Evolutionary conservation across 2,888 invertebrate species (phyloP).

Genomic region (Alviniconcha strummeri): DNA sequence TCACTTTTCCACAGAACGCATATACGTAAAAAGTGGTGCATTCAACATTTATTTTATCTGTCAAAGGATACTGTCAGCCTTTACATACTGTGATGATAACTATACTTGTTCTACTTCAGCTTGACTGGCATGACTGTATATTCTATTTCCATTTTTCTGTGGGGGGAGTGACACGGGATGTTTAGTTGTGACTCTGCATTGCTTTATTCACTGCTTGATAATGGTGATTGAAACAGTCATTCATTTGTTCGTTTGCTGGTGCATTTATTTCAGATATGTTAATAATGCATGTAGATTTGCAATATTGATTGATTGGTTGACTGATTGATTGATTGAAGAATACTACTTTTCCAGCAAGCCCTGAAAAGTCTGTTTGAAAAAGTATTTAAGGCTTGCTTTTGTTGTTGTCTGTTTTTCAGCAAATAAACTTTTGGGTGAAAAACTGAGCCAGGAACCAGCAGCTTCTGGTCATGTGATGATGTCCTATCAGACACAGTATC

Average conservation of each 20-base stretch:
- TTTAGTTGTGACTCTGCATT: too few relatives aligned
- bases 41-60: too few relatives aligned
- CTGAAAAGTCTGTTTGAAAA: neutral
- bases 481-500: constrained; percentile 61
- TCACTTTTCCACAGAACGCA: too few relatives aligned
- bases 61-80: too few relatives aligned
- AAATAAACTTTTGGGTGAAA: neutral
- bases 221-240: neutral
- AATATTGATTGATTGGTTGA: neutral
- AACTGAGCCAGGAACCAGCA: neutral
- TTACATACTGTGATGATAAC: too few relatives aligned
- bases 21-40: too few relatives aligned
- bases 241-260: neutral
- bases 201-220: too few relatives aligned
- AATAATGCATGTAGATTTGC: neutral
- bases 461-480: constrained; percentile 56
- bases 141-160: too few relatives aligned
- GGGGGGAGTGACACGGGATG: too few relatives aligned
- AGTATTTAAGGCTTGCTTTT: neutral
- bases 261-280: neutral
- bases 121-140: too few relatives aligned
- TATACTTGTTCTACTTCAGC: too few relatives aligned
- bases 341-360: neutral
- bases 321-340: too few relatives aligned
- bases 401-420: neutral